phyloP scores from a whole-genome alignment of 2,888 invertebrate species.

The Agonopterix alstromeriana region DNA sequence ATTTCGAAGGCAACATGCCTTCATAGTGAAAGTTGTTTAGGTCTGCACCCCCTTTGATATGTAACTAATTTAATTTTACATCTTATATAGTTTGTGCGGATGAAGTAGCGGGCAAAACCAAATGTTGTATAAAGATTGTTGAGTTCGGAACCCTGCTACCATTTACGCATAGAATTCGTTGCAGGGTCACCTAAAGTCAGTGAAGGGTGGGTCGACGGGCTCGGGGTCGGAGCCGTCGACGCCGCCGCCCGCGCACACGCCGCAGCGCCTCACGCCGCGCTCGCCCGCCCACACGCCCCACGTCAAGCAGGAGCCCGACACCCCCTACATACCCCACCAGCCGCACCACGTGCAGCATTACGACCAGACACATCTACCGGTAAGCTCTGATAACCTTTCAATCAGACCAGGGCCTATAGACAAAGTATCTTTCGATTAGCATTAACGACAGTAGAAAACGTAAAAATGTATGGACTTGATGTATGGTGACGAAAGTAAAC shows the following conservation, averaged over 20 bases:
- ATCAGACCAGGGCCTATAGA: too few relatives aligned
- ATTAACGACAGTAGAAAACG: too few relatives aligned
- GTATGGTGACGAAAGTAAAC: too few relatives aligned
- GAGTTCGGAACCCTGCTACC: neutral
- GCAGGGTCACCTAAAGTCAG: conserved; percentile 52
- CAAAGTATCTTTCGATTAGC: too few relatives aligned
- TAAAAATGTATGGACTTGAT: too few relatives aligned
- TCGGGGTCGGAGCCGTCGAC: conserved; percentile 70
- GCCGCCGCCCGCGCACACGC: conserved; percentile 67
- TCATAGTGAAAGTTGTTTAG: too few relatives aligned
- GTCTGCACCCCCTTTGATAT: too few relatives aligned
- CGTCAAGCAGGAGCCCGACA: conserved; percentile 81
- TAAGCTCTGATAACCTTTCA: conserved; percentile 18
- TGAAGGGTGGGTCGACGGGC: conserved; percentile 58
- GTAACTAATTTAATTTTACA: too few relatives aligned
- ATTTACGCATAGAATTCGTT: neutral
- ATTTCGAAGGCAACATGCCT: too few relatives aligned
- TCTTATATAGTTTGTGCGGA: too few relatives aligned
- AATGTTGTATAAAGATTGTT: too few relatives aligned
- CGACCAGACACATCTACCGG: conserved; percentile 64
- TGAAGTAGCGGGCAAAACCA: too few relatives aligned
- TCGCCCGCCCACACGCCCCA: conserved; percentile 70
- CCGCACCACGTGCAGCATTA: conserved; percentile 44
- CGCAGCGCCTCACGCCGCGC: conserved; percentile 39
- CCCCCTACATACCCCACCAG: conserved; percentile 42